Evolutionary conservation across 2,888 invertebrate genomes (phyloP).

Genomic region (Drosophila mayaguana): DNA sequence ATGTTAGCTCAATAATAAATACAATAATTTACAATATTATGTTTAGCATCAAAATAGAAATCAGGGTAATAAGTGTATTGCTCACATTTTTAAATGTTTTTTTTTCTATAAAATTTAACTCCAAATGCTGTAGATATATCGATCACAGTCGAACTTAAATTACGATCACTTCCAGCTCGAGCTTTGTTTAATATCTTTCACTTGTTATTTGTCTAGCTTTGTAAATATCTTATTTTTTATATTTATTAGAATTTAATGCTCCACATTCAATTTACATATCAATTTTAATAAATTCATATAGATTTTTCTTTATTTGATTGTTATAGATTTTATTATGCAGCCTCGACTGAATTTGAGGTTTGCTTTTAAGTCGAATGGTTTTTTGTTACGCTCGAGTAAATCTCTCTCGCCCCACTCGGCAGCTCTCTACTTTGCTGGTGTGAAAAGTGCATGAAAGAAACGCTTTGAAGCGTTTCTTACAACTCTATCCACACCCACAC

Average conservation of each 20-base stretch:
- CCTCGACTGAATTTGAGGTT: slow-evolving; percentile 5
- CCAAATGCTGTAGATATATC: too few relatives aligned
- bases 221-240: not conserved
- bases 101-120: too few relatives aligned
- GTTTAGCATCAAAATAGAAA: too few relatives aligned
- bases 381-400: slow-evolving; percentile 46
- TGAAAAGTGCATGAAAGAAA: slow-evolving; percentile 45
- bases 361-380: slow-evolving; percentile 1
- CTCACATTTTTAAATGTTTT: too few relatives aligned
- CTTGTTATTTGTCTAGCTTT: not conserved
- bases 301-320: not conserved
- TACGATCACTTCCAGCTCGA: too few relatives aligned
- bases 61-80: too few relatives aligned
- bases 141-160: too few relatives aligned
- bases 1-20: too few relatives aligned
- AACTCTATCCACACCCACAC: slow-evolving; percentile 39
- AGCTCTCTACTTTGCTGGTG: slow-evolving; percentile 10
- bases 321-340: not conserved
- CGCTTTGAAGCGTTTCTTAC: slow-evolving; percentile 45
- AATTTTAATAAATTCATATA: not conserved
- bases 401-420: not conserved
- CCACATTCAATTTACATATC: not conserved
- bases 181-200: not conserved
- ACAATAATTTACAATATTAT: too few relatives aligned
- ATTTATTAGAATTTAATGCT: not conserved